A percentile compares a stretch with the other conserved stretches of the same genome.
phyloP scores from a whole-genome alignment of 2,888 invertebrate species.

The Marronus borbonicus region DNA sequence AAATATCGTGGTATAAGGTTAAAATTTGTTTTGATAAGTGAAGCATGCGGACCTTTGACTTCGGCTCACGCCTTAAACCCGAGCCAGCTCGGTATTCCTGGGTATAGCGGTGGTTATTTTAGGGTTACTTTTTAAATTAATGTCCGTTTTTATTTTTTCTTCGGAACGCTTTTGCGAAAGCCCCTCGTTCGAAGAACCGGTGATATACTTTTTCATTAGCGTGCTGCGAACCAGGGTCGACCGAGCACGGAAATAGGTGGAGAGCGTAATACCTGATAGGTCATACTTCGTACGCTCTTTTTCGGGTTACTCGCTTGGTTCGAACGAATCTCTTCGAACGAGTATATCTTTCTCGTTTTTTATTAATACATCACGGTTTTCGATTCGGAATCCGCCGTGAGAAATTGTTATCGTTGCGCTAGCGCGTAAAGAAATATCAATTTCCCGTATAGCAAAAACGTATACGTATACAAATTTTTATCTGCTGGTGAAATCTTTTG shows the following conservation, averaged over 20 bases:
- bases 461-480: constrained; percentile 17
- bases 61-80: constrained; percentile 38
- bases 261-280: constrained; percentile 2
- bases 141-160: constrained; percentile 33
- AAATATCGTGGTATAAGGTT: constrained; percentile 45
- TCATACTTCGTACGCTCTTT: constrained; percentile 17
- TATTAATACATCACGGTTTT: constrained; percentile 29
- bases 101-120: neutral
- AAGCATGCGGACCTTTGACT: constrained; percentile 47
- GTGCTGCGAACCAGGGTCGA: neutral
- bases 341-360: constrained; percentile 21
- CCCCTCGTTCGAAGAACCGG: constrained; percentile 9
- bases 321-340: neutral
- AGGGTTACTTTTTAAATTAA: constrained; percentile 32
- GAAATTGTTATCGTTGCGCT: constrained; percentile 28
- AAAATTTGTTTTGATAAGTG: constrained; percentile 47
- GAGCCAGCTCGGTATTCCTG: constrained; percentile 2
- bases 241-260: constrained; percentile 26
- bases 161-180: constrained; percentile 21
- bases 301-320: neutral
- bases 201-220: constrained; percentile 40
- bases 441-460: constrained; percentile 10
- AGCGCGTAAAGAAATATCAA: constrained; percentile 16
- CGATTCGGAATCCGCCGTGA: constrained; percentile 30
- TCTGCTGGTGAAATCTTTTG: neutral